These are phyloP conservation scores for Crenichthys baileyi DNA, from an alignment of 2,797 vertebrate species.

Conservation along the genomic window DNA sequence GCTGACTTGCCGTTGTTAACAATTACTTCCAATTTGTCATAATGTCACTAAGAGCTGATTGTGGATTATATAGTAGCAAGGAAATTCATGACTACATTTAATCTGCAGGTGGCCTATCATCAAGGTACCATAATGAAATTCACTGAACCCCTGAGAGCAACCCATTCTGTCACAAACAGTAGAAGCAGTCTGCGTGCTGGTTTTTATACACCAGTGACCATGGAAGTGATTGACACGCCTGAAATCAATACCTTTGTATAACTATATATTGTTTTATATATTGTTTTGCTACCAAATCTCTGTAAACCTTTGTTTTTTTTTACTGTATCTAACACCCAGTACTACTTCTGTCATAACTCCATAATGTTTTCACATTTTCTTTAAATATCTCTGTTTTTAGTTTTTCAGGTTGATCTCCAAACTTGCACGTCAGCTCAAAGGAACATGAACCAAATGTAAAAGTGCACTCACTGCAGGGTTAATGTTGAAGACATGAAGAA, in stretches of 20 bases:
- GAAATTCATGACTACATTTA: background rate
- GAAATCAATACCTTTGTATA: background rate
- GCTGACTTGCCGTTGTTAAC: background rate
- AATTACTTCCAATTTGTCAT: background rate
- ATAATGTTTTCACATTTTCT: background rate
- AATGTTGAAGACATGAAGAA: constrained; percentile 65
- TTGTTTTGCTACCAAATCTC: background rate
- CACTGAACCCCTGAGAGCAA: background rate
- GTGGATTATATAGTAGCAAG: background rate
- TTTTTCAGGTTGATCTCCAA: constrained; percentile 12
- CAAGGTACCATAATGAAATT: background rate
- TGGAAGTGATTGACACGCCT: background rate
- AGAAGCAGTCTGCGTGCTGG: background rate
- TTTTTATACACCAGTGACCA: background rate
- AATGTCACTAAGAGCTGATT: background rate
- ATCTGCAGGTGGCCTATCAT: background rate
- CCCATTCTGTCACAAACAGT: background rate
- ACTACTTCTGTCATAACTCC: background rate
- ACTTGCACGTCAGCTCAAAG: constrained; percentile 9
- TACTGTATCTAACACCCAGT: no score
- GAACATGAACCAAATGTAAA: constrained; percentile 22
- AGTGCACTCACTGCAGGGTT: constrained; percentile 17
- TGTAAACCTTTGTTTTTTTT: background rate
- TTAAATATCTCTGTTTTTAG: background rate
- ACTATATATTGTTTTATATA: no score